Evolutionary conservation across 2,888 invertebrate genomes (phyloP).

Genomic region (Pollenia labialis): DNA sequence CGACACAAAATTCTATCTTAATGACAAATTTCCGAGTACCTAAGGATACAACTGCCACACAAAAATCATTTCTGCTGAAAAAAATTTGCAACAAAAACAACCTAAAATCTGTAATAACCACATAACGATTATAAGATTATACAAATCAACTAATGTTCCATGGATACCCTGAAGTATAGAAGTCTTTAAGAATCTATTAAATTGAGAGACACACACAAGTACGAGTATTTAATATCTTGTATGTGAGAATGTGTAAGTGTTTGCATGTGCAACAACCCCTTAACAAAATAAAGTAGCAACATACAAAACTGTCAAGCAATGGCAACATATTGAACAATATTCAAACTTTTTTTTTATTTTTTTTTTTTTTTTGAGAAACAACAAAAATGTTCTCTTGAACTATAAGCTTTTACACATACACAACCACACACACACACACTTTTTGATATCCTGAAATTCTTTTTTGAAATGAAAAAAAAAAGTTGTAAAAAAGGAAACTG

Average conservation of each 20-base stretch:
- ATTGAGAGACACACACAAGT: conserved; percentile 35
- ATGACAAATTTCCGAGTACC: conserved; percentile 66
- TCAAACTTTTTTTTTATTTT: conserved; percentile 37
- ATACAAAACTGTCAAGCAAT: conserved; percentile 69
- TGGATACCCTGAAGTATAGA: conserved; percentile 67
- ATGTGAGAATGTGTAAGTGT: too few species aligned
- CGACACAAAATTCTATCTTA: conserved; percentile 52
- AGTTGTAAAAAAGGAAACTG: conserved; percentile 52
- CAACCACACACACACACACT: background rate
- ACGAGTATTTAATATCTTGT: background rate
- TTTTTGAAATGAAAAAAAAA: conserved; percentile 35
- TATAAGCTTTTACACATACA: background rate
- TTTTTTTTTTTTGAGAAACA: conserved; percentile 11
- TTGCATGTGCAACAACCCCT: conserved; percentile 34
- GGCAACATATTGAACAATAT: conserved; percentile 73
- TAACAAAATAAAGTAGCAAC: conserved; percentile 55
- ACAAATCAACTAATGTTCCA: conserved; percentile 72
- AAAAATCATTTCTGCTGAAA: conserved; percentile 32
- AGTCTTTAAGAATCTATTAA: conserved; percentile 73
- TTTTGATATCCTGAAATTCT: conserved; percentile 38
- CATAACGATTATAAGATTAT: conserved; percentile 74
- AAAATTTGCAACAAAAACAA: background rate
- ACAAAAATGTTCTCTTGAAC: conserved; percentile 45
- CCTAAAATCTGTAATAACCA: conserved; percentile 70
- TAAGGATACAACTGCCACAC: conserved; percentile 9